Evolutionary conservation across 2,113 vertebrate genomes (phyloP).

Genomic region (Micronycteris hirsuta): DNA sequence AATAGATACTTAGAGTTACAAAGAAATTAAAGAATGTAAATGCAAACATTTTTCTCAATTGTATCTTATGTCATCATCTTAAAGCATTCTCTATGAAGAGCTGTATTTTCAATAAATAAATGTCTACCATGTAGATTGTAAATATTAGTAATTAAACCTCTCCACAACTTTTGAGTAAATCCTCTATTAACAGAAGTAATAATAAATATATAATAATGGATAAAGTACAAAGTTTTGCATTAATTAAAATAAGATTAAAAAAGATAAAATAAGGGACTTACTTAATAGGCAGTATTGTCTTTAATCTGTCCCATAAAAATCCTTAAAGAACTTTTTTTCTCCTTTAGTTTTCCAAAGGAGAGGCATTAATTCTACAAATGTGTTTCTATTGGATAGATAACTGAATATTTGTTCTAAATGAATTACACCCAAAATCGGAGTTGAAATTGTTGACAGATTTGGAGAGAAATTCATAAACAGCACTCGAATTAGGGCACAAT

Average conservation of each 20-base stretch:
- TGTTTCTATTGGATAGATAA: neutral
- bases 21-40: constrained; percentile 49
- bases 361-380: constrained; percentile 43
- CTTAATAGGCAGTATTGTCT: neutral
- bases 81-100: neutral
- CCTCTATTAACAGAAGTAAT: constrained; percentile 13
- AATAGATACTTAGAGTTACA: constrained; percentile 52
- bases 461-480: constrained; percentile 14
- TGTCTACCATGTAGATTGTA: neutral
- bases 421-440: constrained; percentile 12
- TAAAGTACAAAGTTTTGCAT: neutral
- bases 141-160: constrained; percentile 17
- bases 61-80: neutral
- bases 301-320: constrained; percentile 1
- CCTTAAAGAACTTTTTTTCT: neutral
- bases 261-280: neutral
- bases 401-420: constrained; percentile 12
- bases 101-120: neutral
- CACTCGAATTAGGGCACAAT: constrained; percentile 35
- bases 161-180: neutral
- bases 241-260: constrained; percentile 42
- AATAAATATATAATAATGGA: neutral
- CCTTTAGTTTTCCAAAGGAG: constrained; percentile 4
- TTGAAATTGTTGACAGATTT: constrained; percentile 38
- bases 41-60: constrained; percentile 35